Evolutionary conservation across 2,113 vertebrate genomes (phyloP).

Genomic region (Micronisus gabar): DNA sequence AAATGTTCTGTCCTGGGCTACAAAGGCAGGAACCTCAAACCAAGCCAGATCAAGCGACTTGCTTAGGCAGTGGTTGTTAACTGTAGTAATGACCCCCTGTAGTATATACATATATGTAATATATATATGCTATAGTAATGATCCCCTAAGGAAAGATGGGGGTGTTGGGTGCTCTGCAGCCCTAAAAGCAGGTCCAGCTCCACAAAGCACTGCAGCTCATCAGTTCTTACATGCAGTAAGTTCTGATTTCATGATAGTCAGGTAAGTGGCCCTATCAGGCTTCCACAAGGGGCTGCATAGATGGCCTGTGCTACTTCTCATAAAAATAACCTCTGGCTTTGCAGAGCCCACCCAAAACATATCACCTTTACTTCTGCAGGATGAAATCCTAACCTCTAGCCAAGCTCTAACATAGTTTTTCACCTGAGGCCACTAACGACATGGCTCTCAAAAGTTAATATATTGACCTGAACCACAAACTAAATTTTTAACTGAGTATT

Average conservation of each 20-base stretch:
- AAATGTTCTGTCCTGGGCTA: neutral
- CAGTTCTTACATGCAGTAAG: accelerated
- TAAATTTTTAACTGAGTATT: neutral
- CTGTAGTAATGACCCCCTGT: neutral
- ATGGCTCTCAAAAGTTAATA: neutral
- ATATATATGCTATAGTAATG: neutral
- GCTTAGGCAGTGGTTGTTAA: neutral
- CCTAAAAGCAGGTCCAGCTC: neutral
- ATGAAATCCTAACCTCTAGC: neutral
- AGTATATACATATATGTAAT: too few relatives aligned
- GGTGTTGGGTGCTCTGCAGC: neutral
- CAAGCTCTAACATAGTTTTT: neutral
- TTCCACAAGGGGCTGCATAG: neutral
- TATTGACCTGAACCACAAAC: neutral
- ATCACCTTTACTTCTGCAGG: neutral
- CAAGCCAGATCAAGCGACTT: neutral
- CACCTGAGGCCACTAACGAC: neutral
- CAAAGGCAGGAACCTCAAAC: neutral
- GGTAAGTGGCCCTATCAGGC: neutral
- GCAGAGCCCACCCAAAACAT: neutral
- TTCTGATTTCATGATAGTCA: neutral
- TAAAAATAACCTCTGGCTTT: neutral
- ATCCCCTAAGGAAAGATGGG: neutral
- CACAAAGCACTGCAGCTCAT: neutral
- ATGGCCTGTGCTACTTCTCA: too few relatives aligned